Conservation (phyloP, 2,113 vertebrate species). For the Sceloporus undulatus region DNA sequence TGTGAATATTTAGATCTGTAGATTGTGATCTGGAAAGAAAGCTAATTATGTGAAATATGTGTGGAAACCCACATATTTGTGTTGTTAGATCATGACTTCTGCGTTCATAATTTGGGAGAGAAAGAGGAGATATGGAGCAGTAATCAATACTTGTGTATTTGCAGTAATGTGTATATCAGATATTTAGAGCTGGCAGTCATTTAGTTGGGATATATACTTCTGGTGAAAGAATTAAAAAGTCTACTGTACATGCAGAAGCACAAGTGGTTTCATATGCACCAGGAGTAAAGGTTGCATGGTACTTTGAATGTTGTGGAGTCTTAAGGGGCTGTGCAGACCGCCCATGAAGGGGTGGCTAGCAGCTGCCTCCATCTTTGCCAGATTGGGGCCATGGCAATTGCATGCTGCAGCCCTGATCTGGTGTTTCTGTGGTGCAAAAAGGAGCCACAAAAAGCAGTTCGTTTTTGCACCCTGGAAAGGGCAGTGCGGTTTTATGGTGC, state of each 20-base stretch:
- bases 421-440: too few species aligned
- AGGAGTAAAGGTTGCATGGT: background rate
- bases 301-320: background rate
- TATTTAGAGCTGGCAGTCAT: background rate
- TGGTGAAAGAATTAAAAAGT: background rate
- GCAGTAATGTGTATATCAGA: background rate
- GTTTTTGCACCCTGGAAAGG: too few species aligned
- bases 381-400: too few species aligned
- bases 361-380: too few species aligned
- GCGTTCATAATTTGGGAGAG: too few species aligned
- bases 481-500: too few species aligned
- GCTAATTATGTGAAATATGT: background rate
- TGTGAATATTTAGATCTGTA: background rate
- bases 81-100: background rate
- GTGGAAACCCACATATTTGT: background rate
- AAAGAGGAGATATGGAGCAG: background rate
- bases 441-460: too few species aligned
- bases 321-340: too few species aligned
- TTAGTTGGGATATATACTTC: background rate
- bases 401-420: too few species aligned
- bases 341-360: too few species aligned
- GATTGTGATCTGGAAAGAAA: background rate
- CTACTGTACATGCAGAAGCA: background rate
- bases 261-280: background rate
- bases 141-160: too few species aligned